Percentiles rank a stretch among this genome's conserved stretches.
These are phyloP conservation scores for Drosophila niveifrons DNA, from an alignment of 2,888 invertebrate species.

Conservation along the genomic window DNA sequence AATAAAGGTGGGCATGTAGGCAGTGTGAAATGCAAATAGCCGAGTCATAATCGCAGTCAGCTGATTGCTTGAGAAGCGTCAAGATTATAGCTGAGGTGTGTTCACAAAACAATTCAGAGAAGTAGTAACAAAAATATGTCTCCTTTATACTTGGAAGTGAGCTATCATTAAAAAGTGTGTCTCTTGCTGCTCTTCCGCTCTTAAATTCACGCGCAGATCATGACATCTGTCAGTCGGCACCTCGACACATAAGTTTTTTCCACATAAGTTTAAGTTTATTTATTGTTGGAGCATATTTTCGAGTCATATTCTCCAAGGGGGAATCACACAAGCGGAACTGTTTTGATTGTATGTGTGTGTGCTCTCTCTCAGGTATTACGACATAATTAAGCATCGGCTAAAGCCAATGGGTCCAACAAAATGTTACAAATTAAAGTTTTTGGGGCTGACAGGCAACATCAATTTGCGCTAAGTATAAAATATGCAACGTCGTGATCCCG, in stretches of 20 bases:
- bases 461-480: conserved; percentile 62
- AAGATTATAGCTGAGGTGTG: neutral
- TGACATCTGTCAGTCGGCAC: conserved; percentile 31
- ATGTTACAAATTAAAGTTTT: conserved; percentile 53
- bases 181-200: neutral
- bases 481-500: conserved; percentile 15
- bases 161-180: neutral
- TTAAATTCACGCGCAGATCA: conserved; percentile 9
- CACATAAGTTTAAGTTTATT: conserved; percentile 40
- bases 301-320: conserved; percentile 53
- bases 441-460: conserved; percentile 63
- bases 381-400: conserved; percentile 20
- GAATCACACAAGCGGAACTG: conserved; percentile 2
- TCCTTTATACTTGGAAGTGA: neutral
- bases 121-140: neutral
- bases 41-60: conserved; percentile 18
- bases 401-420: conserved; percentile 38
- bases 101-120: neutral
- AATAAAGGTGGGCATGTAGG: neutral
- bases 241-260: conserved; percentile 2
- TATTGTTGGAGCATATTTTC: conserved; percentile 54
- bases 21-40: conserved; percentile 21
- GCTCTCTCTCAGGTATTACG: neutral
- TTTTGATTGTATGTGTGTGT: conserved; percentile 5
- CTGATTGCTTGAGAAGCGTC: conserved; percentile 7